Evolutionary conservation across 2,888 invertebrate genomes (phyloP).

Genomic region (Clivina fossor): DNA sequence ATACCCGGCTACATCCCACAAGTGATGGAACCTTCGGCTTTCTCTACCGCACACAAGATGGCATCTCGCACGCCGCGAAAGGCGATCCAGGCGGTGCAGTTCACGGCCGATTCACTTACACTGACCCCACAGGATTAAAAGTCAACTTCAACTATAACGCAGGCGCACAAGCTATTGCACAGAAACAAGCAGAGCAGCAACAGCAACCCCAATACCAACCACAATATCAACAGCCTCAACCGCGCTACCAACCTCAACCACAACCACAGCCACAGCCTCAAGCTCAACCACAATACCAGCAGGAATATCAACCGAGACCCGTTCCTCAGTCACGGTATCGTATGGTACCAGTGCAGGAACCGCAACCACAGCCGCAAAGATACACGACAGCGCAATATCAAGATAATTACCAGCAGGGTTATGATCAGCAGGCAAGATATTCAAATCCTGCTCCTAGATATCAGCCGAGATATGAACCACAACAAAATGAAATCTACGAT

Average conservation of each 20-base stretch:
- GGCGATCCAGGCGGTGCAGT: conserved; percentile 51
- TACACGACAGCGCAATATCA: conserved; percentile 29
- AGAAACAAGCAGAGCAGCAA: conserved; percentile 39
- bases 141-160: conserved; percentile 53
- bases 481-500: conserved; percentile 28
- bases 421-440: conserved; percentile 35
- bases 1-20: conserved; percentile 50
- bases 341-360: conserved; percentile 14
- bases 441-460: conserved; percentile 11
- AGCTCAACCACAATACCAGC: conserved; percentile 9
- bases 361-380: conserved; percentile 26
- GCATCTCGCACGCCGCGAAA: conserved; percentile 51
- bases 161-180: conserved; percentile 46
- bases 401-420: conserved; percentile 28
- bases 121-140: conserved; percentile 53
- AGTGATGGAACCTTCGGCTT: conserved; percentile 53
- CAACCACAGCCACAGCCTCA: conserved; percentile 8
- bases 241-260: conserved; percentile 17
- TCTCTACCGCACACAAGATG: conserved; percentile 52
- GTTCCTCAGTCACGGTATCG: not conserved
- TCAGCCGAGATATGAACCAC: conserved; percentile 31
- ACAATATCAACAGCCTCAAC: conserved; percentile 15
- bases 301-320: conserved; percentile 9
- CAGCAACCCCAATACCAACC: conserved; percentile 6
- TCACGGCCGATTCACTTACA: conserved; percentile 52